Percentiles rank a stretch among this genome's conserved stretches.
phyloP scores from a whole-genome alignment of 2,888 invertebrate genomes.

The Pteria penguin region DNA sequence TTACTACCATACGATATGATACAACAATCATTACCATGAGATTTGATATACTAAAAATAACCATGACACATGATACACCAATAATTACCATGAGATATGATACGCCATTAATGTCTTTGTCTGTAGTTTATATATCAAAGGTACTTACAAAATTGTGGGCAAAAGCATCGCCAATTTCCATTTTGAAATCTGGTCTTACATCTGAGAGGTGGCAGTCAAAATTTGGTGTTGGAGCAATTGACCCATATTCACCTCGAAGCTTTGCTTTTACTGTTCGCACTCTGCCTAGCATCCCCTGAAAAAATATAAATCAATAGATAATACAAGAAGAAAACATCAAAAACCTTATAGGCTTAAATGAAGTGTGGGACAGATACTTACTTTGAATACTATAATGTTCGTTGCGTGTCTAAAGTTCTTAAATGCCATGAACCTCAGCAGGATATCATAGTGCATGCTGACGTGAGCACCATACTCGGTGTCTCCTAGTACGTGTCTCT shows the following conservation, averaged over 20 bases:
- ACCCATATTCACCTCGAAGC: constrained; percentile 18
- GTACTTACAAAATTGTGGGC: constrained; percentile 39
- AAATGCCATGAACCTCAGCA: constrained; percentile 49
- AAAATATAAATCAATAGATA: background rate
- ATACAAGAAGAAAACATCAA: background rate
- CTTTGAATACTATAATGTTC: constrained; percentile 51
- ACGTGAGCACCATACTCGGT: constrained; percentile 55
- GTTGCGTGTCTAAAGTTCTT: constrained; percentile 39
- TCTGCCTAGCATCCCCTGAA: constrained; percentile 50
- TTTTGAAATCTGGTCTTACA: constrained; percentile 11
- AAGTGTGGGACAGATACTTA: constrained; percentile 8
- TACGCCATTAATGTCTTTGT: too few species aligned
- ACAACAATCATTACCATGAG: too few species aligned
- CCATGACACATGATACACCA: too few species aligned
- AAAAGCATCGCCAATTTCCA: constrained; percentile 34
- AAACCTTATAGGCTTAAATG: too few species aligned
- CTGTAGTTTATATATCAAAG: too few species aligned
- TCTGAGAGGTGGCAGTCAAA: constrained; percentile 28
- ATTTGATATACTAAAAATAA: too few species aligned
- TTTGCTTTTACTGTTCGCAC: constrained; percentile 37
- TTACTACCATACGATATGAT: too few species aligned
- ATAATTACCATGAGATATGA: too few species aligned
- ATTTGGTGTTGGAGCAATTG: constrained; percentile 24
- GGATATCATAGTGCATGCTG: constrained; percentile 53
- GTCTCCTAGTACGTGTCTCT: constrained; percentile 53